Evolutionary conservation across 2,113 vertebrate species (phyloP), one percentile per base, ranked within the genome.

Genomic region (Formicarius rufipectus): DNA sequence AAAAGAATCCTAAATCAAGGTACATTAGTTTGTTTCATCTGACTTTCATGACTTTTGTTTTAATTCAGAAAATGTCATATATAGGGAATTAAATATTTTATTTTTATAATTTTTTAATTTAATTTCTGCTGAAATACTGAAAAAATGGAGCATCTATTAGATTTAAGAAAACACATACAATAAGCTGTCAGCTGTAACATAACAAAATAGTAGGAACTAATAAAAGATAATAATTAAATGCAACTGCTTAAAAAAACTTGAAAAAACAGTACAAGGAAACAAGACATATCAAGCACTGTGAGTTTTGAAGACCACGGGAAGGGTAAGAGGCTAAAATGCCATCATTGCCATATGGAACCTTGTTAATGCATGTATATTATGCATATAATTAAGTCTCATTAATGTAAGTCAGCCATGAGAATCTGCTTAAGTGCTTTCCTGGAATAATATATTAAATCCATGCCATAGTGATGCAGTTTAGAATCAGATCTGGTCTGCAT

Each of bases 361-460:
- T 58, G 49, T 71, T 82, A 69, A 80, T 73, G 16, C 49, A 42
- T 2, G 0, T 59, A 31, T 74, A 39, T 95, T 90, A 69, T 86
- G 67, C 55, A 53, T 85, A 45, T 58, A 84, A 91, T 93, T 89
- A 95, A 75, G 74, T 62, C 58, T 87, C 74, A 49, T 95, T 93
- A 95, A 79, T 67, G 40, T 87, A 81, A 89, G 40, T 84, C 88
- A 94, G 53, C 58, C 47, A 44, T 44, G 78, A 90, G 78, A 89
- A 91, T 89, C 89, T 78, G 40, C 81, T 89, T 87, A 89, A 87
- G 62, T 75, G 37, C 53, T 86, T 92, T 93, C 42, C 67, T 74
- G 47, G 82, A 66, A 83, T 89, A 83, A 69, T 39, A 4, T 55
- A 31, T 35, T 73, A 63, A 89, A 87, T 79, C 58, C 59, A 53